Base-by-base conservation (phyloP, 2,888 invertebrate genomes). In the Cylloceria caligata region DNA sequence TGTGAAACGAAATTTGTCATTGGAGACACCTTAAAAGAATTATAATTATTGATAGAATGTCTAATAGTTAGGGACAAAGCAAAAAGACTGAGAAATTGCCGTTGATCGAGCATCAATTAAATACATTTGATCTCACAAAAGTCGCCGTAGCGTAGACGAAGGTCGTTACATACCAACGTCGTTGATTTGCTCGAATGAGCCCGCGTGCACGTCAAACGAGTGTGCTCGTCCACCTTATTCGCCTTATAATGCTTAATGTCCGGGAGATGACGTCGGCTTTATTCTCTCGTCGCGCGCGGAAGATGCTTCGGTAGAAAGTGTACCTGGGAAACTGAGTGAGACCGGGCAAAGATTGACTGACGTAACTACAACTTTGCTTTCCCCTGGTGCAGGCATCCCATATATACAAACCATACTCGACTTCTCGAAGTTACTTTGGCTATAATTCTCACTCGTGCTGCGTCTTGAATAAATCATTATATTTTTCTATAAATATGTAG, bases 321-420 rank as follows among this genome's bases (percentile, higher is more conserved):
- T n/a, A 77, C 67, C 55, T 71, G 81, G 68, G 73, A 77, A 81
- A 81, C 68, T 64, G 55, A 16, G 69, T 36, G 69, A 62, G 30
- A n/a, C 76, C 36, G 60, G 69, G 55, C 39, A 49, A 74, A 74
- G 64, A 64, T 81, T 81, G 81, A 81, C 81, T 81, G 81, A 81
- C 81, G 81, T 81, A 81, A 81, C 77, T 65, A 27, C 36, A 47
- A 64, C 45, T 49, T 73, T 81, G 81, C 78, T 78, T 78, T 81
- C 78, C 74, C 81, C 64, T 49, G n/a, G 65, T 52, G 62, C 24
- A 5, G 62, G 57, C 68, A 71, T 81, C 69, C 42, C 65, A 65
- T 69, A 68, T 52, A 19, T 52, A 27, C 39, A 60, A 47, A 19
- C 24, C 72, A 73, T 45, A 77, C 39, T 68, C 62, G 73, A 52